These are phyloP conservation scores for Oeneis ivallda DNA, from an alignment of 2,888 invertebrate genomes.

Conservation along the genomic window DNA sequence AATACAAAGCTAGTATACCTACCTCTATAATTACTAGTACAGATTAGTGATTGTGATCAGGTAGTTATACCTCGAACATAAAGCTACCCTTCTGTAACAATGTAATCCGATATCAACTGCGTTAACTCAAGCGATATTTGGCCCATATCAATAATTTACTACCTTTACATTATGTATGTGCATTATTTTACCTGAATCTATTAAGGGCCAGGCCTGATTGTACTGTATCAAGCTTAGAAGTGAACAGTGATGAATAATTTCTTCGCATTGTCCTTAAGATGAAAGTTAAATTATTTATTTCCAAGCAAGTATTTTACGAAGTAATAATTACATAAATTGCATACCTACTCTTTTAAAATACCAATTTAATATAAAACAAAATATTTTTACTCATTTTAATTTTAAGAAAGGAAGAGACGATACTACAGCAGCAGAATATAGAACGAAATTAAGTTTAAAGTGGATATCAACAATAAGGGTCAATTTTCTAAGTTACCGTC, in stretches of 20 bases:
- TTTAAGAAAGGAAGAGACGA: slow-evolving; percentile 5
- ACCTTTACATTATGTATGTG: slow-evolving; percentile 37
- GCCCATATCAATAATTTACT: slow-evolving; percentile 40
- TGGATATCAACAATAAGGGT: slow-evolving; percentile 27
- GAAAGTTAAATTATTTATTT: slow-evolving; percentile 4
- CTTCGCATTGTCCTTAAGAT: slow-evolving; percentile 11
- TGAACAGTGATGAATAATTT: slow-evolving; percentile 27
- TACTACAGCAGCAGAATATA: slow-evolving; percentile 20
- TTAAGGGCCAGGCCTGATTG: slow-evolving; percentile 29
- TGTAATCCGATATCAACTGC: slow-evolving; percentile 27
- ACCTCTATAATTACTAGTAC: background rate
- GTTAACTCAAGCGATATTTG: slow-evolving; percentile 30
- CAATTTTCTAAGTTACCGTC: slow-evolving; percentile 22
- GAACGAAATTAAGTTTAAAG: slow-evolving; percentile 30
- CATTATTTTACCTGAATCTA: slow-evolving; percentile 35
- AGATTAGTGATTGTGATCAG: slow-evolving; percentile 2
- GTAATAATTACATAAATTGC: background rate
- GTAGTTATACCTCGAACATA: slow-evolving; percentile 9
- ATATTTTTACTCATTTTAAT: background rate
- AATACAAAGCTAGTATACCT: background rate
- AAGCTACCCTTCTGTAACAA: slow-evolving; percentile 14
- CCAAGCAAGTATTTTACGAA: background rate
- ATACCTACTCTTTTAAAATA: no score
- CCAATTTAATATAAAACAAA: no score
- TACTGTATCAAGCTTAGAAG: slow-evolving; percentile 9